Evolutionary conservation across 35 echinoderm and acorn worm genomes (phyloP), one percentile per base, ranked within the genome.

Genomic region (Ophioderma brevispina): DNA sequence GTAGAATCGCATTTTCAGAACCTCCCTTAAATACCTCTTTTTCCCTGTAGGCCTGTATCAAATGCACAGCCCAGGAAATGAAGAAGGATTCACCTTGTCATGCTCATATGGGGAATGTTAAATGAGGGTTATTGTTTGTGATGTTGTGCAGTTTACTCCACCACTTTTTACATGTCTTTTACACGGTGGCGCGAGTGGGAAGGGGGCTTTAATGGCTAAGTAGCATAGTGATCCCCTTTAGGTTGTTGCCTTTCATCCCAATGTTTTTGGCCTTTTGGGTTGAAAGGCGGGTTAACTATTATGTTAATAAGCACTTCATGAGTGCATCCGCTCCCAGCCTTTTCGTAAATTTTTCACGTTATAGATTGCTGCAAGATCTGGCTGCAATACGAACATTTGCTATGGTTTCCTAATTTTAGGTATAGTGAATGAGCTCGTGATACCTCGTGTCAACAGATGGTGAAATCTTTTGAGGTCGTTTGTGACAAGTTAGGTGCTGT

Each of bases 11-110:
- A n/a, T 89, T 89, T 36, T 32, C 1, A 34, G 5, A 39, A 3
- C 4, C 3, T 30, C 86, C 76, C 13, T 79, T 88, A 33, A 38
- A 0, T 0, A 55, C 40, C 34, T 35, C 80, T 70, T 75, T 89
- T 78, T 11, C 87, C 87, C 1, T 21, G 80, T 13, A 78, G 87
- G 13, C 18, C 81, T 5, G 87, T 89, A 30, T 78, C 87, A 13
- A 89, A 89, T 13, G 36, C 35, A 3, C n/a, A 10, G 19, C 33
- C 88, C 1, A 55, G 59, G 0, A 64, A 83, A 82, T 90, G 39
- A 46, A 37, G 88, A 28, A 31, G 75, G 30, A 90, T 90, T 15
- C 88, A 84, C 0, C 78, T 41, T 90, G n/a, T 90, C 88, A 10
- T 64, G 13, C 34, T 63, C 88, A 0, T 0, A 41, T 0, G 79